phyloP scores from a whole-genome alignment of 2,113 vertebrate species.

The Diadophis punctatus region DNA sequence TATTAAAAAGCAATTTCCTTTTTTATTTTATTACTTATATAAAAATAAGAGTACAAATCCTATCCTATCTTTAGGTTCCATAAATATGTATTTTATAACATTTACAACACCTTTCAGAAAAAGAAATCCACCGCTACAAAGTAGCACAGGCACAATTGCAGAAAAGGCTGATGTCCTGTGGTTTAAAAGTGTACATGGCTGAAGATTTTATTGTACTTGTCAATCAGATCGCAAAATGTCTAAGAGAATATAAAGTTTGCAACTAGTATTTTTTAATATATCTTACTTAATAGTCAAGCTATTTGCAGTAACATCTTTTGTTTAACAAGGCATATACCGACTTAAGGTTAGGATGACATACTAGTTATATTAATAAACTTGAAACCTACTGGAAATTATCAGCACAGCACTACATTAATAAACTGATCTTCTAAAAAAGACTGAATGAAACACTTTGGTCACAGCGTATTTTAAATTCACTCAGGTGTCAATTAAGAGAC shows the following conservation, averaged over 20 bases:
- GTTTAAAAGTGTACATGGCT: neutral
- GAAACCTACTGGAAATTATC: neutral
- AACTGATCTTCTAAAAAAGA: neutral
- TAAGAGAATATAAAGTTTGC: neutral
- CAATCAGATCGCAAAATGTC: neutral
- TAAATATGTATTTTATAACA: neutral
- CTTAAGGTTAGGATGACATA: neutral
- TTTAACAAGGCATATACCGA: neutral
- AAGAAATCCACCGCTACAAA: neutral
- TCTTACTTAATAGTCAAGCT: neutral
- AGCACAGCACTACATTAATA: neutral
- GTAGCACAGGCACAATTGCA: neutral
- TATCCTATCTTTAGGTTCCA: neutral
- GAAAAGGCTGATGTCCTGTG: neutral
- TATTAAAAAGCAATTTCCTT: neutral
- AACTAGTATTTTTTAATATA: neutral
- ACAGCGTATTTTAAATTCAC: neutral
- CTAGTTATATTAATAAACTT: neutral
- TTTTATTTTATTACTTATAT: neutral
- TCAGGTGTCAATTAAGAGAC: neutral
- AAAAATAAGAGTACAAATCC: neutral
- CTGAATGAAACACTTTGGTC: neutral
- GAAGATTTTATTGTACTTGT: neutral
- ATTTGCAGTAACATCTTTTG: neutral
- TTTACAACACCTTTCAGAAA: neutral